Evolutionary conservation across 2,113 vertebrate genomes (phyloP), one percentile per base, ranked within the genome.

Genomic region (Gopherus evgoodei): DNA sequence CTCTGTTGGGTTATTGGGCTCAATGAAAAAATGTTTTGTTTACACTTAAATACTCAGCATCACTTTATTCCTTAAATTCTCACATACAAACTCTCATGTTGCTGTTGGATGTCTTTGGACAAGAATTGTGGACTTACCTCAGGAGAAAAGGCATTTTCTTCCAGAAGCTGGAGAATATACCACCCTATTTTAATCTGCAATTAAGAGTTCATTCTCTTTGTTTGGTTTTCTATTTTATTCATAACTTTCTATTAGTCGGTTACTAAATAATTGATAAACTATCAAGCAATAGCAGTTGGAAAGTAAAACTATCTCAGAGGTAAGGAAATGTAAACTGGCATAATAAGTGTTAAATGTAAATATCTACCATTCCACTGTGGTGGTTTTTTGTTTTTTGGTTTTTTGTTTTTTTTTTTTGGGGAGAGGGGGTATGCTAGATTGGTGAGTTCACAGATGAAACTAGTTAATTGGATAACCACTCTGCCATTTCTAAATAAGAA

Each of bases 191-290:
- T 95, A 97, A 86, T 21, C 69, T 94, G 38, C 25, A 11, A 14
- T 4, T 57, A 29, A 59, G 90, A 96, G 93, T 92, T 62, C 59
- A 89, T 75, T 96, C 83, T 97, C 95, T 93, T 94, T 90, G 27
- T 86, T 91, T 38, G 14, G 16, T 72, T n/a, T 72, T 72, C 17
- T 72, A 72, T 21, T 19, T 93, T 76, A 94, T 90, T 91, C 93
- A 96, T 95, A 86, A 93, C 38, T 88, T 92, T 89, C 87, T 94
- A 83, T 94, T 97, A 96, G 95, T 93, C 90, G n/a, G 76, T 96
- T 97, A 76, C 42, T 97, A 95, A 95, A 88, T 93, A 94, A 81
- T 57, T 97, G 91, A 97, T 97, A 97, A 97, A 96, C 96, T 95
- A 96, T 97, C 95, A 97, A 96, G 93, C 93, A 96, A 96, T 94